Conservation (phyloP, 2,113 vertebrate species). For the Ophthalmolycus amberensis region DNA sequence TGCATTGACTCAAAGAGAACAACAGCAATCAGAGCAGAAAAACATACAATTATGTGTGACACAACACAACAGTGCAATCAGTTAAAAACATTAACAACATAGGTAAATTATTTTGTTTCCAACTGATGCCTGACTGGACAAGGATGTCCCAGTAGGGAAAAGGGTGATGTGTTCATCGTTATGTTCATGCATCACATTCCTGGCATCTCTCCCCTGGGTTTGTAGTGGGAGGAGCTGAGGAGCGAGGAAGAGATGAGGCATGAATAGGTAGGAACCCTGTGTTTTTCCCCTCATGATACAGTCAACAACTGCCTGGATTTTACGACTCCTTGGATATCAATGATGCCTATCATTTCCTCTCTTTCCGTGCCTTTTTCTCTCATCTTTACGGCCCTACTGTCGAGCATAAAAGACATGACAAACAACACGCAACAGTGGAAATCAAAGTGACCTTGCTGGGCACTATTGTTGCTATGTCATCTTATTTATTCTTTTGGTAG, state of each 20-base stretch:
- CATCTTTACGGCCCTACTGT: conserved; percentile 17
- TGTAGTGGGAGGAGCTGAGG: conserved; percentile 17
- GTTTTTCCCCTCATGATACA: conserved; percentile 14
- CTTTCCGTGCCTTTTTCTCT: not conserved
- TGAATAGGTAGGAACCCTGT: conserved; percentile 23
- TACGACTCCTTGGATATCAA: conserved; percentile 27
- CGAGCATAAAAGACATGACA: not conserved
- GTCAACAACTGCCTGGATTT: conserved; percentile 17
- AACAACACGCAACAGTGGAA: conserved; percentile 2
- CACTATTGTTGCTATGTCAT: not conserved
- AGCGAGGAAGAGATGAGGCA: conserved; percentile 16
- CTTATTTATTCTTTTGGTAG: not conserved
- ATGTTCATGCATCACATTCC: conserved; percentile 26
- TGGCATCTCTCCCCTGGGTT: conserved; percentile 40
- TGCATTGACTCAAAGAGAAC: not conserved
- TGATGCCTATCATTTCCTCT: conserved; percentile 33
- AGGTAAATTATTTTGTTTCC: conserved; percentile 42
- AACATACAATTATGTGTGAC: conserved; percentile 12
- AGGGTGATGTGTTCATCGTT: conserved; percentile 33
- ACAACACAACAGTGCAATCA: conserved; percentile 10
- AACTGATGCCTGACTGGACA: conserved; percentile 41
- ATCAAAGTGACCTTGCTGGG: conserved; percentile 1
- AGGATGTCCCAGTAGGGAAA: conserved; percentile 42
- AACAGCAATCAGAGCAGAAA: not conserved
- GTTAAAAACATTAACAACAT: conserved; percentile 28